These are phyloP conservation scores for Dreissena polymorpha DNA, from an alignment of 1,140 invertebrate genomes.

Conservation along the genomic window DNA sequence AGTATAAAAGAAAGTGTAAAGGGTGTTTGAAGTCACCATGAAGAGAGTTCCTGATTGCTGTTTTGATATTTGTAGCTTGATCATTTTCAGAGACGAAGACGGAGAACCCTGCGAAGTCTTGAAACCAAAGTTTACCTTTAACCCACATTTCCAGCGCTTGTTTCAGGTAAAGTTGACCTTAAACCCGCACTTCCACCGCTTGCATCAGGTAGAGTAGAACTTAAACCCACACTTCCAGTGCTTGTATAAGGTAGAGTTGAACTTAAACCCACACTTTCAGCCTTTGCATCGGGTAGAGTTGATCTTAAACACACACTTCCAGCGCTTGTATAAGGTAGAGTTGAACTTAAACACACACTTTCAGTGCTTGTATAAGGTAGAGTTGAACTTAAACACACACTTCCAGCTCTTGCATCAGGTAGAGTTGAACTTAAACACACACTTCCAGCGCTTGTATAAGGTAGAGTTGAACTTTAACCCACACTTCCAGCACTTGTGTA, in stretches of 20 bases:
- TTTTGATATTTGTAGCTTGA: conserved; percentile 6
- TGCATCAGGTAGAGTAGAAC: conserved; percentile 63
- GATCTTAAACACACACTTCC: conserved; percentile 79
- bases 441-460: conserved; percentile 79
- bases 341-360: conserved; percentile 78
- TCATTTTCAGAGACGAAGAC: conserved; percentile 74
- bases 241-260: conserved; percentile 79
- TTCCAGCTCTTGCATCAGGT: conserved; percentile 80
- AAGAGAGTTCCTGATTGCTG: no score
- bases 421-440: conserved; percentile 78
- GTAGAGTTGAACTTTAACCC: conserved; percentile 80
- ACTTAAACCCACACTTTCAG: conserved; percentile 80
- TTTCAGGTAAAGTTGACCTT: conserved; percentile 75
- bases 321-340: conserved; percentile 79
- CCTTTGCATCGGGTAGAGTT: conserved; percentile 79
- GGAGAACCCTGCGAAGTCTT: conserved; percentile 73
- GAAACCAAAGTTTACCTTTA: conserved; percentile 78
- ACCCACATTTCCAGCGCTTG: conserved; percentile 79
- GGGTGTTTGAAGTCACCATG: no score
- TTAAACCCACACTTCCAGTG: conserved; percentile 80
- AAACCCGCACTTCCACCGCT: not conserved
- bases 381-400: conserved; percentile 78
- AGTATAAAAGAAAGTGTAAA: no score
- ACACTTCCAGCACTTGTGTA: conserved; percentile 78
- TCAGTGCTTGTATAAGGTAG: conserved; percentile 80